Evolutionary conservation across 2,888 invertebrate species (phyloP), one percentile per base, ranked within the genome.

Genomic region (Eulithis testata): DNA sequence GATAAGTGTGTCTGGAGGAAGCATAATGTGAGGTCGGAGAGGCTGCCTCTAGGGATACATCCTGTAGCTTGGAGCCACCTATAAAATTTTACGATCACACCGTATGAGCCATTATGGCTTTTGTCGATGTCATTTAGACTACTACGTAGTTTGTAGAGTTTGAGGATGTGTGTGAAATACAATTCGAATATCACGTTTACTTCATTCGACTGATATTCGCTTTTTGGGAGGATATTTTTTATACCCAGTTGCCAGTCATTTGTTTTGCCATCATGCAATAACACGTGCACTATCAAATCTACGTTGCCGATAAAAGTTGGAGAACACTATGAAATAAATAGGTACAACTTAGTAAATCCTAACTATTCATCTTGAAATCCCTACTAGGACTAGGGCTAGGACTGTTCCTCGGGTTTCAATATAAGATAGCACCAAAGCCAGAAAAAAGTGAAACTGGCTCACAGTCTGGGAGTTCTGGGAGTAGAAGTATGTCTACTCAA

Each of bases 81-180:
- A 89, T 90, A 91, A 91, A 88, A 90, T 89, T 91, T 91, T 91
- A 91, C 83, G 90, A 89, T 78, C 85, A 76, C 84, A 76, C 85
- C 82, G 85, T 89, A 88, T 86, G 87, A 89, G 81, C 86, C 85
- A 83, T 87, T 89, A 88, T 82, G 85, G 83, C 79, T 82, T 84
- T 86, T 85, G 86, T 89, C 85, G 85, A 84, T 86, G 87, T 85
- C 86, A 84, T 85, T 84, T 84, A 82, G 83, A 80, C 79, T 80
- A 79, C 84, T 79, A 79, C 81, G 80, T 80, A 85, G 87, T 87
- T 86, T 82, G 83, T 73, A 66, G 74, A 83, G 80, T 78, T 78
- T 77, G 75, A 76, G 73, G 66, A 58, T 62, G 63, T 53, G 53
- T 49, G 54, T 51, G 56, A 57, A 53, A 60, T 63, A 60, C 63